phyloP scores from a whole-genome alignment of 1,140 invertebrate species.

The Portunus trituberculatus region DNA sequence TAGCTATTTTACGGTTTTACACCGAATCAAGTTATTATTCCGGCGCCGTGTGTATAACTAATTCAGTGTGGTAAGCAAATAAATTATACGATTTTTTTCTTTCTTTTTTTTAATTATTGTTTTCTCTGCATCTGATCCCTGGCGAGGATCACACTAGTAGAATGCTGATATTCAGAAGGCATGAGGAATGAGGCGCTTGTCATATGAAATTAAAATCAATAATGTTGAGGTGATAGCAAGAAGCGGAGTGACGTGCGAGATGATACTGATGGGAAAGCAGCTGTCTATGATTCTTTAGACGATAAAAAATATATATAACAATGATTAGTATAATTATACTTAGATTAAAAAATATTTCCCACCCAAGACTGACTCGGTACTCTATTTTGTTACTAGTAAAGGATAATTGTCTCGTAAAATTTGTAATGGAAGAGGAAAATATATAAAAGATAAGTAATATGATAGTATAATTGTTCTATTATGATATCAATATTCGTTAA shows the following conservation, averaged over 20 bases:
- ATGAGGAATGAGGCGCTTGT: constrained; percentile 34
- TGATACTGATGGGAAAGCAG: neutral
- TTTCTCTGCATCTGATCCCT: neutral
- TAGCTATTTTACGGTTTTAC: neutral
- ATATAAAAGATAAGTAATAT: too few relatives aligned
- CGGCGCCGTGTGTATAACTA: neutral
- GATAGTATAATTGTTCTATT: too few relatives aligned
- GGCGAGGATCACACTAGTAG: neutral
- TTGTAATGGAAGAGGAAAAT: too few relatives aligned
- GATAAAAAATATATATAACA: too few relatives aligned
- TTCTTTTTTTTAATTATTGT: neutral
- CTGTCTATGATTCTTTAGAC: neutral
- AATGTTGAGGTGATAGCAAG: constrained; percentile 9
- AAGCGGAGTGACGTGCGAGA: neutral
- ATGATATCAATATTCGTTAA: too few relatives aligned
- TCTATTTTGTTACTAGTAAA: too few relatives aligned
- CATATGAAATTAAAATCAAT: constrained; percentile 56
- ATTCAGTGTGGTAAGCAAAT: neutral
- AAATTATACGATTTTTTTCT: neutral
- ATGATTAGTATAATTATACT: neutral
- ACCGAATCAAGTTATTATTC: neutral
- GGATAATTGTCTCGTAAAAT: too few relatives aligned
- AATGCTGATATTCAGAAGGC: constrained; percentile 11
- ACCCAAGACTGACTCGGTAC: too few relatives aligned
- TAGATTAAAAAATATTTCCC: too few relatives aligned